phyloP scores from a whole-genome alignment of 1,140 invertebrate species.

The Drosophila ogumai region DNA sequence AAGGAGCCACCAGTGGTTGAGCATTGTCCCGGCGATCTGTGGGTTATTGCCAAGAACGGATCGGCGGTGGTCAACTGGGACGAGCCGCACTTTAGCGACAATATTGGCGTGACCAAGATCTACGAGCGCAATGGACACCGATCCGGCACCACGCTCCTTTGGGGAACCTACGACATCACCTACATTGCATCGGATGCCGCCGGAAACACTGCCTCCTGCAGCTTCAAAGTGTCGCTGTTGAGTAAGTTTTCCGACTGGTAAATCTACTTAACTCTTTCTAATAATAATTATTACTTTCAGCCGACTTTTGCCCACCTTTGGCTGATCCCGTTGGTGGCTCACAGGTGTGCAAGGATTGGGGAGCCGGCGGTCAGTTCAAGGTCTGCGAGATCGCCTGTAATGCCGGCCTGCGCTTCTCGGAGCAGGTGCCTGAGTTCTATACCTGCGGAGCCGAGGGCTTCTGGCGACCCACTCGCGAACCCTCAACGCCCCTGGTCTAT shows the following conservation, averaged over 20 bases:
- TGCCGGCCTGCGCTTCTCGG: conserved; percentile 93
- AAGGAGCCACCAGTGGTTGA: conserved; percentile 94
- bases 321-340: conserved; percentile 94
- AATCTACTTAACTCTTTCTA: neutral
- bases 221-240: conserved; percentile 96
- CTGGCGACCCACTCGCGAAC: conserved; percentile 95
- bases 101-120: conserved; percentile 91
- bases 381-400: conserved; percentile 95
- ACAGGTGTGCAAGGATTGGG: conserved; percentile 97
- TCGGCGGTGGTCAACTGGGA: conserved; percentile 97
- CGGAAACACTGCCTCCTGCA: conserved; percentile 95
- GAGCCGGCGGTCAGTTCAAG: conserved; percentile 97
- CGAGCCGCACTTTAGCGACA: conserved; percentile 95
- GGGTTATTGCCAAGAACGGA: conserved; percentile 96
- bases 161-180: conserved; percentile 96
- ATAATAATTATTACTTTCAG: conserved; percentile 85
- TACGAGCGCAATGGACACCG: conserved; percentile 94
- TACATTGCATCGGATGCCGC: conserved; percentile 96
- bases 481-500: conserved; percentile 92
- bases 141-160: conserved; percentile 95
- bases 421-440: conserved; percentile 96
- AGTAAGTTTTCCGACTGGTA: conserved; percentile 87
- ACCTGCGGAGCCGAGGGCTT: conserved; percentile 98
- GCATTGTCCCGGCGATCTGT: conserved; percentile 96
- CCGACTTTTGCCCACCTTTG: conserved; percentile 95